phyloP scores from a whole-genome alignment of 2,888 invertebrate species.

The Eupithecia abbreviata region DNA sequence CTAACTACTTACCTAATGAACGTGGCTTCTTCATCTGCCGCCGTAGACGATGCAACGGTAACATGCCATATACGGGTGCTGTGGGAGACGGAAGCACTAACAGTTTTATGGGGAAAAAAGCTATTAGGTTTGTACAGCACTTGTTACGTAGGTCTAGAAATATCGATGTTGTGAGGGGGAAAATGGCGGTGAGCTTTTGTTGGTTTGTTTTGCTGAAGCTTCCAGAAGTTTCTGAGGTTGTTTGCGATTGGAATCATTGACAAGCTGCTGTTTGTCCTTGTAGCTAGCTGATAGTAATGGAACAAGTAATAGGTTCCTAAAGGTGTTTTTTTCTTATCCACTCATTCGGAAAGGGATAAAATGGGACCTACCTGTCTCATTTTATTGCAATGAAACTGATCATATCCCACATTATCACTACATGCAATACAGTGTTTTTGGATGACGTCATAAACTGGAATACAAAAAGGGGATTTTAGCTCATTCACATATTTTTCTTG shows the following conservation, averaged over 20 bases:
- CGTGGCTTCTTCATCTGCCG: constrained; percentile 55
- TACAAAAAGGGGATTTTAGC: not conserved
- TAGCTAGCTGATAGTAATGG: not conserved
- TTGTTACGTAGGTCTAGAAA: not conserved
- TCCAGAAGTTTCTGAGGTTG: not conserved
- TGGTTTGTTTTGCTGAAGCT: not conserved
- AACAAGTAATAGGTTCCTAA: not conserved
- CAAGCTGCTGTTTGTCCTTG: not conserved
- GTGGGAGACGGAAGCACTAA: constrained; percentile 24
- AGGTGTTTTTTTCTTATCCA: not conserved
- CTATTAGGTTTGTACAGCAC: not conserved
- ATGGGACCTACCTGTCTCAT: not conserved
- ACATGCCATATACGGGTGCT: constrained; percentile 54
- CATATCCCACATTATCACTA: not conserved
- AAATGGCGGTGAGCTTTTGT: not conserved
- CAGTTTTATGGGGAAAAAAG: constrained; percentile 12
- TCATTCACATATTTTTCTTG: not conserved
- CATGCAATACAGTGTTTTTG: not conserved
- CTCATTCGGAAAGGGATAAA: not conserved
- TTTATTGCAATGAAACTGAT: not conserved
- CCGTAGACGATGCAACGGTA: constrained; percentile 72
- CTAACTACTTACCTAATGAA: constrained; percentile 31
- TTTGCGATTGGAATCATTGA: not conserved
- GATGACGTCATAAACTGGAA: too few relatives aligned
- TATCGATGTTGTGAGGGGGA: not conserved